phyloP scores from a whole-genome alignment of 1,140 invertebrate species.

The Catajapyx aquilonaris region DNA sequence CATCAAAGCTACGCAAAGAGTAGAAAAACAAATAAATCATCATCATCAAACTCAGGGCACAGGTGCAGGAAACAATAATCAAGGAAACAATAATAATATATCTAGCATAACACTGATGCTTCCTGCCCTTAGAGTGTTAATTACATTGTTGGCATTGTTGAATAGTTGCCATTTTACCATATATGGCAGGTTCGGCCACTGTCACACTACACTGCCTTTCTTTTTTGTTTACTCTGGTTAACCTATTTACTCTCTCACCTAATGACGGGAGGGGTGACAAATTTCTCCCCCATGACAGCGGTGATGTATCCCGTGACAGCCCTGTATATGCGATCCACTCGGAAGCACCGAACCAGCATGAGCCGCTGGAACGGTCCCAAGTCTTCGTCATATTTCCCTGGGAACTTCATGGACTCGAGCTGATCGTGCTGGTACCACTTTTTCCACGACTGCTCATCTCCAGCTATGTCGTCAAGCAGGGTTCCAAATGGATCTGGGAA shows the following conservation, averaged over 20 bases:
- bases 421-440: conserved; percentile 66
- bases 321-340: conserved; percentile 63
- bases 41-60: neutral
- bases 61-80: too few relatives aligned
- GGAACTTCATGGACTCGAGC: conserved; percentile 45
- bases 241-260: conserved; percentile 17
- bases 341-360: conserved; percentile 65
- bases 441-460: conserved; percentile 39
- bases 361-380: conserved; percentile 46
- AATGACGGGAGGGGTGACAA: conserved; percentile 59
- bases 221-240: neutral
- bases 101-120: too few relatives aligned
- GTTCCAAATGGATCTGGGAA: conserved; percentile 41
- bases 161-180: too few relatives aligned
- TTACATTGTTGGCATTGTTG: too few relatives aligned
- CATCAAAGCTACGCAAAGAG: conserved; percentile 57
- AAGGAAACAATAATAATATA: too few relatives aligned
- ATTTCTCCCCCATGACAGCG: conserved; percentile 61
- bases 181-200: too few relatives aligned
- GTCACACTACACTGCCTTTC: too few relatives aligned
- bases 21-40: conserved; percentile 8
- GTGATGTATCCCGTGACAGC: conserved; percentile 57
- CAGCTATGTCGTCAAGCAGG: conserved; percentile 41
- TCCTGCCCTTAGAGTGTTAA: too few relatives aligned
- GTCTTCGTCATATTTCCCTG: conserved; percentile 38